Conservation (phyloP, 2,113 vertebrate genomes). For the Thermophis baileyi region DNA sequence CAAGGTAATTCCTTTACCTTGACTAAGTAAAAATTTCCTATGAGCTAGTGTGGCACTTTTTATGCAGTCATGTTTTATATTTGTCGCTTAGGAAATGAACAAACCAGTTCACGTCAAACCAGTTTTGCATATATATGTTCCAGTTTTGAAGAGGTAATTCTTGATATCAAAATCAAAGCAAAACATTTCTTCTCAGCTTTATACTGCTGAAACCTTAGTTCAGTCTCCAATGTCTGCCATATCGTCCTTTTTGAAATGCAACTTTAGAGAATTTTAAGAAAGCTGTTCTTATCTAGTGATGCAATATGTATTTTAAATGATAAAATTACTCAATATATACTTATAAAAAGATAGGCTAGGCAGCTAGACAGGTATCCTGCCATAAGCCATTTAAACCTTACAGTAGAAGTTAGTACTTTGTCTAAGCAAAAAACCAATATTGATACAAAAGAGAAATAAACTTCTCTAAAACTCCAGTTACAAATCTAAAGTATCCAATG, state of each 20-base stretch:
- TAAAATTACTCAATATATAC: background rate
- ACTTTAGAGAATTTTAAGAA: background rate
- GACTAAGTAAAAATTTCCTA: background rate
- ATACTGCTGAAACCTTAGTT: background rate
- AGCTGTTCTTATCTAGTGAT: background rate
- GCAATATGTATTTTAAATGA: background rate
- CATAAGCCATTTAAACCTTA: background rate
- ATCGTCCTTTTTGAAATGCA: background rate
- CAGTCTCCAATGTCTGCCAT: background rate
- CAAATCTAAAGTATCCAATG: background rate
- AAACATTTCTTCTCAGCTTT: background rate
- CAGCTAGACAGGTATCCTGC: background rate
- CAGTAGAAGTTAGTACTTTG: background rate
- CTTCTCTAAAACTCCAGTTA: background rate
- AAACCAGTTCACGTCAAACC: too few relatives aligned
- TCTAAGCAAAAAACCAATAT: background rate
- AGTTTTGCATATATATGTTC: background rate
- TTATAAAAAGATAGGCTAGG: background rate
- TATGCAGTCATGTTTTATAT: background rate
- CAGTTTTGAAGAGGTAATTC: background rate
- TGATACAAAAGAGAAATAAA: background rate
- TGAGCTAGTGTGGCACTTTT: background rate
- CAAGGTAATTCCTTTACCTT: background rate
- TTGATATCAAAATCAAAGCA: background rate
- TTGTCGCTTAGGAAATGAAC: background rate